Evolutionary conservation across 2,888 invertebrate genomes (phyloP), one percentile per base, ranked within the genome.

Genomic region (Taphrorychus bicolor): DNA sequence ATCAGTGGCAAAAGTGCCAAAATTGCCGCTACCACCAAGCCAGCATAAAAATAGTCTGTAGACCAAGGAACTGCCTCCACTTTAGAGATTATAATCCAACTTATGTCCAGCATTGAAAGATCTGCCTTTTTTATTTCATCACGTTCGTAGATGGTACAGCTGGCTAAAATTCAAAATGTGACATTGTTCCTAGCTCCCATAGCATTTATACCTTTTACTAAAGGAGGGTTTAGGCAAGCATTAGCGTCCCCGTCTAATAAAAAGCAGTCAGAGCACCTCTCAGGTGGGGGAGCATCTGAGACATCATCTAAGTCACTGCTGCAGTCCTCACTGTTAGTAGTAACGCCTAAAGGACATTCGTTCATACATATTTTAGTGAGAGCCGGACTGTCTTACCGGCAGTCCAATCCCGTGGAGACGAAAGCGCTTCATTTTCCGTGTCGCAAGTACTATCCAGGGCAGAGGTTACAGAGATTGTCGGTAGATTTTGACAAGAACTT

Each of bases 81-180:
- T 74, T 93, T 90, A 73, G 93, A 92, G 72, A 97, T 97, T 76
- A 98, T 97, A 71, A 91, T 92, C 76, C 95, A 95, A 79, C 95
- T 95, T 76, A 98, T 97, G 82, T 98, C 97, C 66, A 98, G 85
- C 2, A 96, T 95, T 0, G 96, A 95, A 72, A 98, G 85, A 81
- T 97, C 95, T 0, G 95, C 94, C 80, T 97, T 97, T 77, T 96
- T 93, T 19, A 93, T 90, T 70, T 96, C 95, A 5, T 91, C 89
- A 14, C 89, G 88, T 78, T 96, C 95, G 97, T 97, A 98, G 83
- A 98, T 92, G 56, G 95, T 94, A 80, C 97, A 98, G 76, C 94
- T 96, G 69, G 97, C 97, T 96, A 82, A 18, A 23, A 32, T n/a
- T n/a, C n/a, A n/a, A n/a, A n/a, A n/a, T n/a, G n/a, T n/a, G n/a